These are phyloP conservation scores for Falco naumanni DNA, from an alignment of 2,797 vertebrate genomes.

Conservation along the genomic window DNA sequence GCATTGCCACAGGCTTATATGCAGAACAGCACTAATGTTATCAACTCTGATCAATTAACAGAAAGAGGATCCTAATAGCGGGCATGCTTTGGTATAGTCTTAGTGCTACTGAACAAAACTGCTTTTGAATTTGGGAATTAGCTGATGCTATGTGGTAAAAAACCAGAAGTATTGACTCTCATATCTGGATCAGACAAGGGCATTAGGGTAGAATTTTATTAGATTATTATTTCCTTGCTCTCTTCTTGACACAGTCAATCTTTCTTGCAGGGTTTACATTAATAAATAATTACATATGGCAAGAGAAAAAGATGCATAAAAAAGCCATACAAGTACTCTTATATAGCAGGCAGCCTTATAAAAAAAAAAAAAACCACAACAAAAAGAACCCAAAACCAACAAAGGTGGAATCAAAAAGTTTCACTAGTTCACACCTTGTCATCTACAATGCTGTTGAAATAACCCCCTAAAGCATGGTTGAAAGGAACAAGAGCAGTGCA, in stretches of 20 bases:
- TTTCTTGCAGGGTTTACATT: conserved; percentile 50
- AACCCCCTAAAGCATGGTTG: conserved; percentile 27
- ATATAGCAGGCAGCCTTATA: conserved; percentile 46
- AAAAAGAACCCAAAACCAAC: conserved; percentile 9
- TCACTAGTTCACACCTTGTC: conserved; percentile 12
- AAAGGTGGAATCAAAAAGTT: conserved; percentile 35
- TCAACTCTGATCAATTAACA: conserved; percentile 58
- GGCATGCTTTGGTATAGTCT: conserved; percentile 40
- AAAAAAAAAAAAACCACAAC: neutral
- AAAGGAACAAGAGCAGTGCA: conserved; percentile 33
- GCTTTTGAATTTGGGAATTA: conserved; percentile 44
- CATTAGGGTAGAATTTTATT: conserved; percentile 14
- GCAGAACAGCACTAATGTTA: conserved; percentile 33
- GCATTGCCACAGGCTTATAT: conserved; percentile 9
- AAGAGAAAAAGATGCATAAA: conserved; percentile 28
- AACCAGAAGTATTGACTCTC: neutral
- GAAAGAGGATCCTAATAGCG: conserved; percentile 3
- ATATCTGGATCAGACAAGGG: conserved; percentile 3
- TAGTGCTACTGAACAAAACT: conserved; percentile 34
- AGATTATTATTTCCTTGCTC: conserved; percentile 56
- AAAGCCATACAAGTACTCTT: conserved; percentile 2
- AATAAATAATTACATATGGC: conserved; percentile 66
- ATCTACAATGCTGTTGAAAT: conserved; percentile 17
- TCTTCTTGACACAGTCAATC: conserved; percentile 48
- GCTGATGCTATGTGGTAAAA: conserved; percentile 8